Conservation (phyloP, 2,888 invertebrate genomes). For the Dynastes maya region DNA sequence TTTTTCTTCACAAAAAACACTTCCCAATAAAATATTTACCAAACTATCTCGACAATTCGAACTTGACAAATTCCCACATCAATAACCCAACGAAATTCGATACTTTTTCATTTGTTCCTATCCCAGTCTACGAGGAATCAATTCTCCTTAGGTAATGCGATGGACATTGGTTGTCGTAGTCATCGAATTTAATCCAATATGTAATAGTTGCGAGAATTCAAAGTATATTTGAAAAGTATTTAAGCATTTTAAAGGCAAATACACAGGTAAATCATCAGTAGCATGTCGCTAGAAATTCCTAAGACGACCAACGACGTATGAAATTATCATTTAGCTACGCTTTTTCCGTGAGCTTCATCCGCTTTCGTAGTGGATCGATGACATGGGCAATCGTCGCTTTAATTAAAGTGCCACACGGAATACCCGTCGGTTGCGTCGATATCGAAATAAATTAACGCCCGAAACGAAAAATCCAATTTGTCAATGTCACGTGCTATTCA, state of each 20-base stretch:
- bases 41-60: neutral
- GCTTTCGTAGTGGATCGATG: constrained; percentile 7
- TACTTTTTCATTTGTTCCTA: constrained; percentile 21
- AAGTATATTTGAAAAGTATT: no score
- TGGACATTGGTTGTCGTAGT: neutral
- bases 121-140: constrained; percentile 16
- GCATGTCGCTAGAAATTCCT: no score
- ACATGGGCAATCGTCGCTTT: constrained; percentile 26
- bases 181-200: neutral
- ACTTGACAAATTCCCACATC: constrained; percentile 18
- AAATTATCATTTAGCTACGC: constrained; percentile 30
- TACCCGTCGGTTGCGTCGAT: constrained; percentile 27
- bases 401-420: constrained; percentile 38
- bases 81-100: constrained; percentile 21
- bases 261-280: no score
- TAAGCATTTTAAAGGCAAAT: no score
- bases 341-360: constrained; percentile 13
- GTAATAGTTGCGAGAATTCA: neutral
- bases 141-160: constrained; percentile 34
- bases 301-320: neutral
- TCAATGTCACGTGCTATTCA: constrained; percentile 50
- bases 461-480: constrained; percentile 52
- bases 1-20: no score
- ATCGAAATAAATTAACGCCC: constrained; percentile 51
- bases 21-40: neutral